Base-by-base conservation (phyloP, 2,888 invertebrate genomes). In the Idaea straminata region DNA sequence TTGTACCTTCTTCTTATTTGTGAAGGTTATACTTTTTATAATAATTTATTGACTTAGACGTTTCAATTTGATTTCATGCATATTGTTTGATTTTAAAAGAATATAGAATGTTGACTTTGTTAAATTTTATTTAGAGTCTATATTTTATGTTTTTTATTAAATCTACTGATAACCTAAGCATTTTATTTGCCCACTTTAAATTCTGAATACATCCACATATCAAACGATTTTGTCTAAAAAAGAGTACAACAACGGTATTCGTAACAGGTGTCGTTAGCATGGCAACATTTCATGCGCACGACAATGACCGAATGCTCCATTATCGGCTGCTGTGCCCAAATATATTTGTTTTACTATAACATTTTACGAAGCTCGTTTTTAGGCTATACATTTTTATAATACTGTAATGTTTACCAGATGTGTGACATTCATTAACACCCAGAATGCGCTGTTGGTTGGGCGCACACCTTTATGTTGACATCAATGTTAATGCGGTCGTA, bases 251-350 rank as follows among this genome's bases (percentile, higher is more conserved):
- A 64, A 69, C 58, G 66, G 70, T 74, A 76, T 75, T 79, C 72
- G 77, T 74, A 78, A 79, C 81, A 82, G 82, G 79, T 82, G 82
- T 76, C 78, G 79, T 77, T 78, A 79, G 80, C 75, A 3, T 3
- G 73, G 74, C 75, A 70, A 77, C 77, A 79, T 82, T 79, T 78
- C 75, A 79, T 75, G 68, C 69, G 71, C 71, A 72, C 74, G 74
- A 76, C 74, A 77, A 76, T 74, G 72, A 74, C 75, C 73, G 70
- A 75, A 74, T 72, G 72, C 67, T 69, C 68, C 64, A 70, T 70
- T 73, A 66, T 64, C 66, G 62, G 62, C 63, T 58, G 65, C 66
- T 61, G 57, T 16, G 36, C 69, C 57, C 67, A 47, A 66, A 35
- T 66, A 61, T 59, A 66, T 61, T 63, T 72, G 66, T 70, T 62